Conservation (phyloP, 1,140 invertebrate species). For the Anthonomus grandis region DNA sequence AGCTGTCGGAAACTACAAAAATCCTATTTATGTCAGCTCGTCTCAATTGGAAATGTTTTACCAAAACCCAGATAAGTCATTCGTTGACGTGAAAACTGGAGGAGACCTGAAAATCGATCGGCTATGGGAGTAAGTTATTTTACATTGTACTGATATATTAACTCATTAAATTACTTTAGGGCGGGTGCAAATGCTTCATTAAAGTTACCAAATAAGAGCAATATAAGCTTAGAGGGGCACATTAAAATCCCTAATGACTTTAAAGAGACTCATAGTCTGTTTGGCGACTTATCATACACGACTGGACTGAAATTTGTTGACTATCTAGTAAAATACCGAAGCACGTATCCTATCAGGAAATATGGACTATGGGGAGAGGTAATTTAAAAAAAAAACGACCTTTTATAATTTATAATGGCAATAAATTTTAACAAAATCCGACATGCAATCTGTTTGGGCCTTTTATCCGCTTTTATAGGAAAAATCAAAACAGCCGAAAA, state of each 20-base stretch:
- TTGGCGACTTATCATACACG: constrained; percentile 50
- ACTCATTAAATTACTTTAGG: constrained; percentile 33
- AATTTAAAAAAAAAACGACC: not conserved
- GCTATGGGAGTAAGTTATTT: constrained; percentile 50
- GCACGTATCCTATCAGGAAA: constrained; percentile 23
- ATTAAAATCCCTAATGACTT: constrained; percentile 57
- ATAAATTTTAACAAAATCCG: not conserved
- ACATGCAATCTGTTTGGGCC: not conserved
- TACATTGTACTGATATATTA: not conserved
- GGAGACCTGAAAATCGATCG: constrained; percentile 55
- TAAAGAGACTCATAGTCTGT: constrained; percentile 58
- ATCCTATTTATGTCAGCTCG: constrained; percentile 33
- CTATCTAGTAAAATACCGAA: constrained; percentile 40
- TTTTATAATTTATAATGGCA: not conserved
- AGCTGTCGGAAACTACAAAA: constrained; percentile 43
- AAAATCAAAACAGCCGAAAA: constrained; percentile 7
- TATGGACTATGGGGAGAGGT: constrained; percentile 39
- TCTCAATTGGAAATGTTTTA: constrained; percentile 47
- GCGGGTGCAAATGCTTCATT: constrained; percentile 58
- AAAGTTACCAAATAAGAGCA: constrained; percentile 49
- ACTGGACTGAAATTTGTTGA: constrained; percentile 34
- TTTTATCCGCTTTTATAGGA: not conserved
- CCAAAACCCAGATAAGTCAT: constrained; percentile 52
- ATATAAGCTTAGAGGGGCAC: constrained; percentile 53
- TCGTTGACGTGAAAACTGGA: constrained; percentile 51